Base-by-base conservation (phyloP, 2,888 invertebrate genomes). In the Lissonota sp. region DNA sequence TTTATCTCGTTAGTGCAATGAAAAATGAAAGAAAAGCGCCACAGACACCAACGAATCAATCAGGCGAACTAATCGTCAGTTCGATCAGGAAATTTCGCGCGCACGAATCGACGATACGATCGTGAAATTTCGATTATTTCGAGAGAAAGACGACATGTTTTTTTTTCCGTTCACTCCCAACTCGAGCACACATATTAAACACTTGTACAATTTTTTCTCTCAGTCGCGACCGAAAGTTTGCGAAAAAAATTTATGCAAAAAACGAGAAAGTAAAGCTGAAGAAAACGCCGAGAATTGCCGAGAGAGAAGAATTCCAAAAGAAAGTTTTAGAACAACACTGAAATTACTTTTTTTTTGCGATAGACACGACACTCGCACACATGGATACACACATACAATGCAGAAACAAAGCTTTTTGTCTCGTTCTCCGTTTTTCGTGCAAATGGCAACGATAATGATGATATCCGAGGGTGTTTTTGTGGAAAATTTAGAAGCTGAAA, bases 31-130 rank as follows among this genome's bases (percentile, higher is more conserved):
- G 14, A 49, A 44, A 69, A 67, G 8, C 16, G 55, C 72, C 51
- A 70, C 72, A 66, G 37, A 87, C 86, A 87, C 87, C 88, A 89
- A 88, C 88, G 88, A 89, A 88, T 88, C 87, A 88, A 88, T 89
- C 88, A 87, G 84, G 83, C 81, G 63, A 26, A 26, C 26, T 26
- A 74, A 76, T 85, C 79, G 79, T 80, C 80, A 75, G 80, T 83
- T 83, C 78, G 73, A 72, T 55, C 49, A 39, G n/a, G 10, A 58
- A 14, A 71, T 46, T 63, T 10, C 53, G 40, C 62, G 57, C 55
- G 57, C 46, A n/a, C 12, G 49, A 16, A 71, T 46, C 16, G 46
- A 10, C 67, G 53, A 53, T 58, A 69, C 40, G 7, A 71, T 57
- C 39, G 46, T 57, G 3, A 10, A 49, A 49, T 67, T 75, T 44